A percentile compares a stretch with the other conserved stretches of the same genome.
phyloP scores from a whole-genome alignment of 2,797 vertebrate genomes.

The Oreortyx pictus region DNA sequence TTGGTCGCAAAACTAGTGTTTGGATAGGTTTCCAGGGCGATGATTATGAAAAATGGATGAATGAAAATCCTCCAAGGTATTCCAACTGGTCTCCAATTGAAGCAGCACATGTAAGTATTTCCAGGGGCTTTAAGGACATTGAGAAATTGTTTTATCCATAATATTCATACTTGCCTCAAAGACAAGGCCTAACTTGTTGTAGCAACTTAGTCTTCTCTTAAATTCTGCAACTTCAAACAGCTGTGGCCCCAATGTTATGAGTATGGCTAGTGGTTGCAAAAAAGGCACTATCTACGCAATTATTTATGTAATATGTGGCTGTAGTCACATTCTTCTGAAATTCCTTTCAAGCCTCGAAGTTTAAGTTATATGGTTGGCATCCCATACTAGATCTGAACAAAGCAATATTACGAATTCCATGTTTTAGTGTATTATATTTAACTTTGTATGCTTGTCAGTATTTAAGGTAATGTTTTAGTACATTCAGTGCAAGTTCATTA shows the following conservation, averaged over 20 bases:
- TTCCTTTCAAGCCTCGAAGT: neutral
- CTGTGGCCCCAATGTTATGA: neutral
- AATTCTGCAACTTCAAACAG: neutral
- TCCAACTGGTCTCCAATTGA: constrained; percentile 91
- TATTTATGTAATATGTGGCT: neutral
- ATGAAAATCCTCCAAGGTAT: constrained; percentile 82
- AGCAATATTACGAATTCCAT: neutral
- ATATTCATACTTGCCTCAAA: neutral
- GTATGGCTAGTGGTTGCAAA: neutral
- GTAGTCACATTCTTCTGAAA: neutral
- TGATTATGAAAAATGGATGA: constrained; percentile 85
- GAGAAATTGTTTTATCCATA: neutral
- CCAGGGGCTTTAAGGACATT: neutral
- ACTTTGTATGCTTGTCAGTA: neutral
- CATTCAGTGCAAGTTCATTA: neutral
- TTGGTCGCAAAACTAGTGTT: constrained; percentile 85
- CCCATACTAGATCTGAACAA: neutral
- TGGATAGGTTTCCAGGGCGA: constrained; percentile 89
- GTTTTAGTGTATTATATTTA: neutral
- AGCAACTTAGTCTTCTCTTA: neutral
- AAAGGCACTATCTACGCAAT: neutral
- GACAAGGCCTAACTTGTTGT: neutral
- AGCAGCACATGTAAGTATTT: constrained; percentile 74
- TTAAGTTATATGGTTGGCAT: neutral
- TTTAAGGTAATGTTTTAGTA: neutral